Conservation (phyloP, 2,113 vertebrate species). For the Euleptes europaea region DNA sequence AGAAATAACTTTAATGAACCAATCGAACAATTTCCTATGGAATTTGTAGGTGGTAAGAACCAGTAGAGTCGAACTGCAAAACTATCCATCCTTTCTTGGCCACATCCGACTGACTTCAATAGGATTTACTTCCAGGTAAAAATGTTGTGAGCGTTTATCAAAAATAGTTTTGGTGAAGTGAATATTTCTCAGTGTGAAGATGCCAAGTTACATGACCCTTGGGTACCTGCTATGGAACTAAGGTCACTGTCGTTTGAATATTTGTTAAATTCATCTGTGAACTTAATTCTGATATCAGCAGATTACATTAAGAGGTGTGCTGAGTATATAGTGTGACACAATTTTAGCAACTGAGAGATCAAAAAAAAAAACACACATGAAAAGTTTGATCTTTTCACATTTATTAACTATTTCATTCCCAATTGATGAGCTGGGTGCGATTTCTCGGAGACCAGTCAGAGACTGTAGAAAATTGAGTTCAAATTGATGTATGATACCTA, state of each 20-base stretch:
- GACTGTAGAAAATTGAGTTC: not conserved
- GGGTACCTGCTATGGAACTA: not conserved
- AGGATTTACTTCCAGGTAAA: not conserved
- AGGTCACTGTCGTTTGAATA: not conserved
- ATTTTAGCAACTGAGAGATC: not conserved
- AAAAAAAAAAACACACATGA: too few species aligned
- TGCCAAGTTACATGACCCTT: not conserved
- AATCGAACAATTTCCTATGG: not conserved
- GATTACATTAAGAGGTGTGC: not conserved
- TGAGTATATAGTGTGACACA: not conserved
- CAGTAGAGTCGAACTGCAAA: not conserved
- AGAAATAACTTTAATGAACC: not conserved
- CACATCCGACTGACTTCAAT: too few species aligned
- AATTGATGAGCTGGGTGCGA: not conserved
- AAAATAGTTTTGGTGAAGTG: not conserved
- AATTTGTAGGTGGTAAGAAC: not conserved
- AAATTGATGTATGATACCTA: not conserved
- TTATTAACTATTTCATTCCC: not conserved
- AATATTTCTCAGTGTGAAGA: not conserved
- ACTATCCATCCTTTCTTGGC: not conserved
- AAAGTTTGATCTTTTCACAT: not conserved
- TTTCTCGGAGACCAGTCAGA: not conserved
- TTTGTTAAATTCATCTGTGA: not conserved
- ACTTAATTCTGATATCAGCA: too few species aligned
- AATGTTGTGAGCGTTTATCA: not conserved